phyloP scores from a whole-genome alignment of 2,797 vertebrate species.

The Podargus strigoides region DNA sequence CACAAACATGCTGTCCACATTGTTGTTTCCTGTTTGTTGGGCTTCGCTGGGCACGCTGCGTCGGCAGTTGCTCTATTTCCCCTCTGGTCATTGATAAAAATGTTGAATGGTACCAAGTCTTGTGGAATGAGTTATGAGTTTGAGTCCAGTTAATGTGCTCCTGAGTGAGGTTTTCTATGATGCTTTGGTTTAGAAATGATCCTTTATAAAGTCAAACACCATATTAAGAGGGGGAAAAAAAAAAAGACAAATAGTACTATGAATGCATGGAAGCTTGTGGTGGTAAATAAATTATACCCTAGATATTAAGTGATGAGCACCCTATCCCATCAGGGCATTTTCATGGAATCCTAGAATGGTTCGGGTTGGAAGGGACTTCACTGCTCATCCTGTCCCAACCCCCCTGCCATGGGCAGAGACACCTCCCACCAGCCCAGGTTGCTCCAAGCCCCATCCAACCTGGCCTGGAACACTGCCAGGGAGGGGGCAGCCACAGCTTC shows the following conservation, averaged over 20 bases:
- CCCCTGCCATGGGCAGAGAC: too few relatives aligned
- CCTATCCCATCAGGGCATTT: not conserved
- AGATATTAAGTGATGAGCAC: not conserved
- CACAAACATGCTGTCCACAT: fast-evolving
- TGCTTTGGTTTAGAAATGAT: not conserved
- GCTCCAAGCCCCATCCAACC: too few relatives aligned
- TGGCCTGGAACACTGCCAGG: too few relatives aligned
- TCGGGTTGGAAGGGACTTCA: too few relatives aligned
- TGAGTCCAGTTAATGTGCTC: not conserved
- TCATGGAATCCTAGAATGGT: too few relatives aligned
- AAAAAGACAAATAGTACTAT: not conserved
- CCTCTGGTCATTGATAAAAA: not conserved
- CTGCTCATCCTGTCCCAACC: too few relatives aligned
- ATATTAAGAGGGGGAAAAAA: not conserved
- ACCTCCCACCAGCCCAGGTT: too few relatives aligned
- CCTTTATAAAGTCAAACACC: not conserved
- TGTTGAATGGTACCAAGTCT: not conserved
- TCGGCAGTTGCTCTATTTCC: not conserved
- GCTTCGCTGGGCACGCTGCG: not conserved
- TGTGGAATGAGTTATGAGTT: not conserved
- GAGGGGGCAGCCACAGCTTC: too few relatives aligned
- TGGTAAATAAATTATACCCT: not conserved
- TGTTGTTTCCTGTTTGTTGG: not conserved
- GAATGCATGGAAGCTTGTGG: not conserved
- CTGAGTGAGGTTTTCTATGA: not conserved